A percentile compares a stretch with the other conserved stretches of the same genome.
These are phyloP conservation scores for Cantharis rufa DNA, from an alignment of 2,888 invertebrate genomes.

Conservation along the genomic window DNA sequence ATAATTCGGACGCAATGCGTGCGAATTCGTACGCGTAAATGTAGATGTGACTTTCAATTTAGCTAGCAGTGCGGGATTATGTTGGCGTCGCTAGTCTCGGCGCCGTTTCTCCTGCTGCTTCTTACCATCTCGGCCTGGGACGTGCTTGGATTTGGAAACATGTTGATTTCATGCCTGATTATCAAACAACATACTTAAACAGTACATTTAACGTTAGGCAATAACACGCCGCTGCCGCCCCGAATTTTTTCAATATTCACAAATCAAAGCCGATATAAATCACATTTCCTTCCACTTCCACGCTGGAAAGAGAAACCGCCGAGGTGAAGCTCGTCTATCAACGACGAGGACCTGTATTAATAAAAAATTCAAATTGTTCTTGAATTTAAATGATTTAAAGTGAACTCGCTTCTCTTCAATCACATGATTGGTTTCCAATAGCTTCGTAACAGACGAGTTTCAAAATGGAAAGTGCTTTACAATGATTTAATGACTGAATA, in stretches of 20 bases:
- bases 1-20: conserved; percentile 54
- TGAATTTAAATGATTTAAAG: conserved; percentile 32
- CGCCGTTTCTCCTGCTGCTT: conserved; percentile 45
- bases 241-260: conserved; percentile 4
- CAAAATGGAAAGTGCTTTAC: conserved; percentile 44
- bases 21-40: conserved; percentile 52
- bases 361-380: conserved; percentile 32
- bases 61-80: conserved; percentile 54
- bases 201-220: conserved; percentile 35
- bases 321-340: conserved; percentile 11
- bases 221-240: conserved; percentile 4
- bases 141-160: conserved; percentile 54
- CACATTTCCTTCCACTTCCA: background rate
- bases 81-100: conserved; percentile 56
- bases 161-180: conserved; percentile 52
- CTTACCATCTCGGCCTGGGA: conserved; percentile 40
- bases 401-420: conserved; percentile 34
- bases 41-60: conserved; percentile 54
- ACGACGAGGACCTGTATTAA: conserved; percentile 25
- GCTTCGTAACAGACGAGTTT: conserved; percentile 39
- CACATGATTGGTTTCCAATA: conserved; percentile 44
- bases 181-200: conserved; percentile 42
- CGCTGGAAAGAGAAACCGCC: background rate
- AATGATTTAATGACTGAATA: conserved; percentile 47
- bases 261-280: conserved; percentile 12